phyloP scores from a whole-genome alignment of 2,113 vertebrate species.

The Leuciscus idus region DNA sequence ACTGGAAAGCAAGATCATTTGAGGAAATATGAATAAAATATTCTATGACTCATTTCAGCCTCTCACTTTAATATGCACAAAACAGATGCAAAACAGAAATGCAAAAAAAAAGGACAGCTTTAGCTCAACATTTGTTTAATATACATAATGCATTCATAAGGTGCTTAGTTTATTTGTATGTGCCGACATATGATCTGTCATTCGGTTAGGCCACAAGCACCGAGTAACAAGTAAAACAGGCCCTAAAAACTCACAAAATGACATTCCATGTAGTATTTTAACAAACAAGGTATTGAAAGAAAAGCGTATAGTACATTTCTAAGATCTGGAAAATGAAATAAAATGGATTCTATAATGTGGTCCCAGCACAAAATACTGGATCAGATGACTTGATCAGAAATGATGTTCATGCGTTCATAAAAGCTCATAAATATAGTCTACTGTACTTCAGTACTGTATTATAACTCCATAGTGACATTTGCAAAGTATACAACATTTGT shows the following conservation, averaged over 20 bases:
- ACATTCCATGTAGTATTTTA: background rate
- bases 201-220: background rate
- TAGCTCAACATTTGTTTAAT: constrained; percentile 69
- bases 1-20: background rate
- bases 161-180: background rate
- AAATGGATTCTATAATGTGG: constrained; percentile 3
- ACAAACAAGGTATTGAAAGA: background rate
- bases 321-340: background rate
- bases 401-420: background rate
- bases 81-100: background rate
- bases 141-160: constrained; percentile 74
- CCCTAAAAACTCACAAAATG: background rate
- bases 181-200: background rate
- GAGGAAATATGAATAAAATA: constrained; percentile 52
- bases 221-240: background rate
- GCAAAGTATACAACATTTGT: background rate
- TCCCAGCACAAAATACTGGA: background rate
- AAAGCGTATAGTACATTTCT: background rate
- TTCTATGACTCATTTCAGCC: constrained; percentile 22
- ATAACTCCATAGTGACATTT: background rate
- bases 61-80: background rate
- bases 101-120: background rate
- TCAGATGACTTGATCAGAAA: background rate
- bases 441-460: background rate
- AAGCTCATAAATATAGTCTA: background rate